phyloP scores from a whole-genome alignment of 1,140 invertebrate species.

The Mamestra configurata region DNA sequence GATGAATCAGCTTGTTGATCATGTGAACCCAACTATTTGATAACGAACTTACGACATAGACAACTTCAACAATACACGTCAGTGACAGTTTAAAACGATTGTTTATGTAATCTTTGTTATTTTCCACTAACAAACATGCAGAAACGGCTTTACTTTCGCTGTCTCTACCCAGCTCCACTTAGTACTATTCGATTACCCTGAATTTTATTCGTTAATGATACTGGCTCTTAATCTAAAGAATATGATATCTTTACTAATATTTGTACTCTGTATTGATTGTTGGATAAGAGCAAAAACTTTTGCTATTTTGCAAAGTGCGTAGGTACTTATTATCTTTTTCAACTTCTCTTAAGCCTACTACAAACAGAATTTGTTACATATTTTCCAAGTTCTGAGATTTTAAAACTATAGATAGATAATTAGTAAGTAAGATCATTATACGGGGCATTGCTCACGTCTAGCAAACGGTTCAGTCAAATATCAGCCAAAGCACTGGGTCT shows the following conservation, averaged over 20 bases:
- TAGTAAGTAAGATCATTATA: too few species aligned
- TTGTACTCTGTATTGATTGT: background rate
- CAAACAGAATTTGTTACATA: too few species aligned
- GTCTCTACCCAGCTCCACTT: background rate
- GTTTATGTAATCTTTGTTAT: conserved; percentile 45
- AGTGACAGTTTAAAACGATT: conserved; percentile 5
- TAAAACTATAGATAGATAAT: too few species aligned
- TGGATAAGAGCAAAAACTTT: background rate
- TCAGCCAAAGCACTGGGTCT: too few species aligned
- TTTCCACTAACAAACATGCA: conserved; percentile 29
- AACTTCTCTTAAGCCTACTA: too few species aligned
- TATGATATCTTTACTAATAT: background rate
- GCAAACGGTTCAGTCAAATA: too few species aligned
- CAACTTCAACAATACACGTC: conserved; percentile 2
- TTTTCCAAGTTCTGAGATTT: too few species aligned
- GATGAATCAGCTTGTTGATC: conserved; percentile 17
- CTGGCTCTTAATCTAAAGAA: background rate
- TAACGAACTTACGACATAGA: background rate
- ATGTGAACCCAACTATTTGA: conserved; percentile 12
- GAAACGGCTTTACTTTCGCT: background rate
- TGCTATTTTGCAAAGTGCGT: background rate
- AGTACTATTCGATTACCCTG: background rate
- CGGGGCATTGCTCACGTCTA: too few species aligned
- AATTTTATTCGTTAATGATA: background rate
- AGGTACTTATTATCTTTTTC: background rate